Evolutionary conservation across 2,888 invertebrate species (phyloP).

Genomic region (Acronicta psi): DNA sequence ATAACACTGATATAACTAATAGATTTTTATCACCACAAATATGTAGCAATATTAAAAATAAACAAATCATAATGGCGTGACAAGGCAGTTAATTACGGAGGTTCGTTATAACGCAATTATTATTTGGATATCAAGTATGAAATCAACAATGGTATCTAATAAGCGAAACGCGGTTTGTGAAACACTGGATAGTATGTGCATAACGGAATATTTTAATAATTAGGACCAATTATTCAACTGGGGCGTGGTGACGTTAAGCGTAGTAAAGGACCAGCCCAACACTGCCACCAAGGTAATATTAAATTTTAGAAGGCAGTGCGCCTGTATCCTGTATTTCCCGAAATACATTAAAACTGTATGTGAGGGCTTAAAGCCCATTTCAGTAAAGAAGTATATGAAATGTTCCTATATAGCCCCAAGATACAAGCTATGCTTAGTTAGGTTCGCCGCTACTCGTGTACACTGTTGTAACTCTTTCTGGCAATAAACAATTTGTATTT

Average conservation of each 20-base stretch:
- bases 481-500: too few species aligned
- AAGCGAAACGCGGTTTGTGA: slow-evolving; percentile 9
- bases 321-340: too few species aligned
- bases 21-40: slow-evolving; percentile 1
- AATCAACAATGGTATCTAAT: slow-evolving; percentile 40
- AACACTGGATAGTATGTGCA: background rate
- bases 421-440: too few species aligned
- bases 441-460: too few species aligned
- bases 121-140: slow-evolving; percentile 23
- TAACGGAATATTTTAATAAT: slow-evolving; percentile 3
- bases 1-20: background rate
- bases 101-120: slow-evolving; percentile 29
- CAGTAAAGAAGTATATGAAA: too few species aligned
- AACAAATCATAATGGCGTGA: slow-evolving; percentile 21
- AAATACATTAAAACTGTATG: too few species aligned
- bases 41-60: slow-evolving; percentile 15
- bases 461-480: too few species aligned
- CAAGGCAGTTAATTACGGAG: slow-evolving; percentile 12
- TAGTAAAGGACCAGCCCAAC: background rate
- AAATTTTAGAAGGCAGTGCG: too few species aligned
- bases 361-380: too few species aligned
- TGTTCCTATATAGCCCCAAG: too few species aligned
- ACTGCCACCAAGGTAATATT: too few species aligned
- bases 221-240: background rate
- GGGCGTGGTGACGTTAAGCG: background rate